A percentile compares a stretch with the other conserved stretches of the same genome.
Conservation (phyloP, 35 echinoderm and acorn worm species). For the Diadema setosum region DNA sequence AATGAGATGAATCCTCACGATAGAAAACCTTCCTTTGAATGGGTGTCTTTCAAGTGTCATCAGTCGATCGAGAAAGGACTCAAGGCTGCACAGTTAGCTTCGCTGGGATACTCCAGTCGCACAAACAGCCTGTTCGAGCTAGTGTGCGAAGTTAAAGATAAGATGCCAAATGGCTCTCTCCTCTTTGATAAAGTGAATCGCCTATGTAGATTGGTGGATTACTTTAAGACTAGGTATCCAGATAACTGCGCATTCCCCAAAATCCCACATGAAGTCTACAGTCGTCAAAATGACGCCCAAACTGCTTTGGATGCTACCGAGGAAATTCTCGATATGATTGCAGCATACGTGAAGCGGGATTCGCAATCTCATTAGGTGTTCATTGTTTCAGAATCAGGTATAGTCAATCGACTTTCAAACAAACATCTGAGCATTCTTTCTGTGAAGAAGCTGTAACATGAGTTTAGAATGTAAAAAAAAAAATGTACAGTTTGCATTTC, state of each 20-base stretch:
- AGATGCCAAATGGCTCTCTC: not conserved
- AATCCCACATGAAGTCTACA: not conserved
- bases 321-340: too few relatives aligned
- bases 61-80: not conserved
- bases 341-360: too few relatives aligned
- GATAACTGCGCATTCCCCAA: not conserved
- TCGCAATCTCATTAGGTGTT: too few relatives aligned
- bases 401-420: too few relatives aligned
- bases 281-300: too few relatives aligned
- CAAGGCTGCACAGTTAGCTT: conserved; percentile 6
- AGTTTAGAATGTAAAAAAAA: too few relatives aligned
- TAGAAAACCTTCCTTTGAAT: not conserved
- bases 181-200: not conserved
- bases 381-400: too few relatives aligned
- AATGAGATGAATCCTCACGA: not conserved
- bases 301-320: too few relatives aligned
- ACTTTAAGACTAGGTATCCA: not conserved
- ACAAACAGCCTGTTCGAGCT: not conserved
- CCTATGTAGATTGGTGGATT: not conserved
- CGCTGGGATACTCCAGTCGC: not conserved
- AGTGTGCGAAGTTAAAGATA: not conserved
- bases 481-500: too few relatives aligned
- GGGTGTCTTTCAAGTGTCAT: not conserved
- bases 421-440: too few relatives aligned
- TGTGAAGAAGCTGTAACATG: too few relatives aligned